phyloP scores from a whole-genome alignment of 2,113 vertebrate genomes.

The Elephas maximus region DNA sequence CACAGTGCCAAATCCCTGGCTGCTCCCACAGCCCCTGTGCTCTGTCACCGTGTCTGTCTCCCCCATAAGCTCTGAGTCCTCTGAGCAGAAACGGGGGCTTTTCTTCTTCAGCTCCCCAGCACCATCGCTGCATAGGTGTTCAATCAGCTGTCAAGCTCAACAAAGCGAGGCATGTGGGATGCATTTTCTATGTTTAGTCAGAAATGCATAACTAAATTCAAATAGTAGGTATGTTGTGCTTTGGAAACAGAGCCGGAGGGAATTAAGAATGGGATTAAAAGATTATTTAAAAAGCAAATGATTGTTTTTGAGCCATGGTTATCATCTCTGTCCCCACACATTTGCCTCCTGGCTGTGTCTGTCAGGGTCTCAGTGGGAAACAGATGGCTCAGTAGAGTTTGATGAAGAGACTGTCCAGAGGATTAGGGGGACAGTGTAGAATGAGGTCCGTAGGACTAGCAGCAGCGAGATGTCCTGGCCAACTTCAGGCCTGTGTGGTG shows the following conservation, averaged over 20 bases:
- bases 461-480: neutral
- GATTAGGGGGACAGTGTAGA: neutral
- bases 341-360: constrained; percentile 44
- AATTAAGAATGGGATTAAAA: constrained; percentile 81
- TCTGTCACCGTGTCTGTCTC: neutral
- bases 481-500: neutral
- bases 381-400: constrained; percentile 3
- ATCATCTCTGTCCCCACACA: constrained; percentile 43
- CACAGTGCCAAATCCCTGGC: neutral
- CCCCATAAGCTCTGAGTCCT: neutral
- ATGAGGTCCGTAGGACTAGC: neutral
- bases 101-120: neutral
- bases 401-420: constrained; percentile 36
- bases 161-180: neutral
- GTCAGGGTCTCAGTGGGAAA: constrained; percentile 46
- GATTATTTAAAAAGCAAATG: constrained; percentile 78
- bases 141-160: constrained; percentile 29
- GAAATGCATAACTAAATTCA: constrained; percentile 72
- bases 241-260: constrained; percentile 81
- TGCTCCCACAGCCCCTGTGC: neutral
- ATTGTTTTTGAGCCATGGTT: constrained; percentile 78
- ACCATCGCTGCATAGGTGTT: constrained; percentile 15
- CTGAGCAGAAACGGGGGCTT: neutral
- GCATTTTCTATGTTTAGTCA: constrained; percentile 72
- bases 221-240: constrained; percentile 71